phyloP scores from a whole-genome alignment of 2,888 invertebrate species.

The Cetonia aurata region DNA sequence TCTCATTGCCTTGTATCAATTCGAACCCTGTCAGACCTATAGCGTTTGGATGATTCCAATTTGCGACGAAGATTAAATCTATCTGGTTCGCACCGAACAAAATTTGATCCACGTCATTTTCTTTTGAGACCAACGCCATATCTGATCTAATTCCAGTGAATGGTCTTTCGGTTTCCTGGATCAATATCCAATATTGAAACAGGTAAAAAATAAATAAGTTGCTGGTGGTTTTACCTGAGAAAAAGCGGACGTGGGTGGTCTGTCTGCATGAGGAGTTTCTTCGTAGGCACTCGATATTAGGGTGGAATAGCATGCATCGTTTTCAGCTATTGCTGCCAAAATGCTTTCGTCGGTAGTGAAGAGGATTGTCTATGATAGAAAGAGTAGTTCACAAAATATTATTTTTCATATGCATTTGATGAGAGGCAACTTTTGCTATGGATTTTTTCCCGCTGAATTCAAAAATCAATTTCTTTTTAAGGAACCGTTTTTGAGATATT shows the following conservation, averaged over 20 bases:
- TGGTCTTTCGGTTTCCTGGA: constrained; percentile 34
- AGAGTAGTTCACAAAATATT: constrained; percentile 29
- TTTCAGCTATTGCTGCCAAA: constrained; percentile 72
- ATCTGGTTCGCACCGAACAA: constrained; percentile 62
- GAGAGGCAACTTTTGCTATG: no score
- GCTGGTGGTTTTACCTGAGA: constrained; percentile 27
- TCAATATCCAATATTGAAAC: background rate
- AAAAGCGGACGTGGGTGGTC: constrained; percentile 70
- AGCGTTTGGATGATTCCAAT: constrained; percentile 74
- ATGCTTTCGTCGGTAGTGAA: constrained; percentile 84
- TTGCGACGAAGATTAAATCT: constrained; percentile 72
- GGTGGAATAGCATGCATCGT: constrained; percentile 67
- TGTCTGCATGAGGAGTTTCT: constrained; percentile 61
- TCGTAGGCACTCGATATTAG: constrained; percentile 59
- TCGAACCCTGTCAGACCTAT: constrained; percentile 73
- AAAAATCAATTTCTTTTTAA: no score
- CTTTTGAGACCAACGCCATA: background rate
- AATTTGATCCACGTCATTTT: constrained; percentile 55
- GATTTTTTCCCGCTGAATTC: no score
- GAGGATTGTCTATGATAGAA: constrained; percentile 78
- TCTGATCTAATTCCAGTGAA: constrained; percentile 35
- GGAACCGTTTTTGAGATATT: no score
- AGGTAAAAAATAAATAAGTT: background rate
- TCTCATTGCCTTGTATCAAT: constrained; percentile 68
- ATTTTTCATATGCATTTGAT: no score